Evolutionary conservation across 2,888 invertebrate species (phyloP), one percentile per base, ranked within the genome.

Genomic region (Machimus atricapillus): DNA sequence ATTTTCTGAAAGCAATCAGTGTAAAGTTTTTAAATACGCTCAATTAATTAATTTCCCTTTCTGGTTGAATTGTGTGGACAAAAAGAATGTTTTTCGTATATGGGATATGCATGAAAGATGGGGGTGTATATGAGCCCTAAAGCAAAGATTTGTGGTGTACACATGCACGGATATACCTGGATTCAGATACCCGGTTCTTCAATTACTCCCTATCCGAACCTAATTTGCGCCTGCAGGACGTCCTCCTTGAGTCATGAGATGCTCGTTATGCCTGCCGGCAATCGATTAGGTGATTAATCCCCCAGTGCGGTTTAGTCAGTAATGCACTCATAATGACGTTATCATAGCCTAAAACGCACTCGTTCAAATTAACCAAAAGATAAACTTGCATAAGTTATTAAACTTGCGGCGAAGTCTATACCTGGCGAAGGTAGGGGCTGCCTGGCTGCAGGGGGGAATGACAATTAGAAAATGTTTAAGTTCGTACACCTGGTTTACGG

Each of bases 271-370:
- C 82, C 77, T 85, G 85, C 66, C 58, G 58, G 58, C 58, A 56
- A 87, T 88, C 87, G 88, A 88, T 88, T 88, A 87, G 81, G 86
- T 86, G 83, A 88, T 86, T 88, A 88, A 87, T 88, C 85, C 66
- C 23, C 19, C 66, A 66, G 14, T 66, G 87, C 43, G 56, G 77
- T 76, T 83, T 40, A 52, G 58, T 58, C 74, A 46, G 81, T 87
- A 87, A 88, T 88, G 88, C 88, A 88, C 85, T 86, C 87, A 86
- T 87, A 87, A 86, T 87, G 88, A 87, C 87, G 87, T 79, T 66
- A 74, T 85, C 77, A 82, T 56, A 74, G 58, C 74, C 23, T 86
- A 79, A 83, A 40, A 85, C 40, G 85, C 86, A 78, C 86, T 43
- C 58, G 78, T 37, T 85, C 74, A 87, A 88, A 86, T 88, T 87